Evolutionary conservation across 1,140 invertebrate species (phyloP).

Genomic region (Lordiphosa collinella): DNA sequence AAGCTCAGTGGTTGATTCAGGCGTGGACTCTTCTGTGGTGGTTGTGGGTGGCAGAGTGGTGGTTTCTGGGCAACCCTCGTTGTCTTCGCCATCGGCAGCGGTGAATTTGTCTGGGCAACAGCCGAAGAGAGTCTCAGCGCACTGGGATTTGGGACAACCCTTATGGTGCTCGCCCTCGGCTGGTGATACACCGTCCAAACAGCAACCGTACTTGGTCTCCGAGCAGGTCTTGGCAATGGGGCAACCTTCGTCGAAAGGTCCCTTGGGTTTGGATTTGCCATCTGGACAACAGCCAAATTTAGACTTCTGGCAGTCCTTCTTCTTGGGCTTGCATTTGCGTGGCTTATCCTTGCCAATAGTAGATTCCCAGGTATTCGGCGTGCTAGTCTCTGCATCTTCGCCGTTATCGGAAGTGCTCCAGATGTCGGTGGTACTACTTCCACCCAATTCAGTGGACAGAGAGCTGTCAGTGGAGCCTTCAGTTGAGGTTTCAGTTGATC

Average conservation of each 20-base stretch:
- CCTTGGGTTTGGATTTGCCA: constrained; percentile 88
- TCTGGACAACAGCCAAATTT: constrained; percentile 95
- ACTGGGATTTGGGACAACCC: constrained; percentile 88
- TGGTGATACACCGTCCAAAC: constrained; percentile 91
- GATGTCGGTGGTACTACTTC: constrained; percentile 72
- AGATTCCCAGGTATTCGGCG: constrained; percentile 80
- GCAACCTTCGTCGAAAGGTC: constrained; percentile 92
- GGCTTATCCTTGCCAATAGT: constrained; percentile 80
- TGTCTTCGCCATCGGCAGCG: constrained; percentile 89
- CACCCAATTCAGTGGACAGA: constrained; percentile 47
- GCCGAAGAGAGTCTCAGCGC: constrained; percentile 89
- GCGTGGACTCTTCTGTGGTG: constrained; percentile 58
- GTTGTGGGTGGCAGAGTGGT: constrained; percentile 80
- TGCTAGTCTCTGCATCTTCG: constrained; percentile 58
- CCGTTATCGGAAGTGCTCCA: constrained; percentile 71
- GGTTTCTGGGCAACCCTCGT: constrained; percentile 89
- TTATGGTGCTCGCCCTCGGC: constrained; percentile 86
- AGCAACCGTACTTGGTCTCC: constrained; percentile 93
- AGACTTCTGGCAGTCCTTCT: constrained; percentile 84
- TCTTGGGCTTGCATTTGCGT: constrained; percentile 83
- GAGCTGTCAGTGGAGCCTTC: constrained; percentile 41
- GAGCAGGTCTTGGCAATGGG: constrained; percentile 86
- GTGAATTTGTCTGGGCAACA: constrained; percentile 92
- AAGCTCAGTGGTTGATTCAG: constrained; percentile 61
- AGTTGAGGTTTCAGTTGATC: constrained; percentile 17